Percentiles rank a stretch among this genome's conserved stretches.
Conservation (phyloP, 2,797 vertebrate genomes). For the Denticeps clupeoides region DNA sequence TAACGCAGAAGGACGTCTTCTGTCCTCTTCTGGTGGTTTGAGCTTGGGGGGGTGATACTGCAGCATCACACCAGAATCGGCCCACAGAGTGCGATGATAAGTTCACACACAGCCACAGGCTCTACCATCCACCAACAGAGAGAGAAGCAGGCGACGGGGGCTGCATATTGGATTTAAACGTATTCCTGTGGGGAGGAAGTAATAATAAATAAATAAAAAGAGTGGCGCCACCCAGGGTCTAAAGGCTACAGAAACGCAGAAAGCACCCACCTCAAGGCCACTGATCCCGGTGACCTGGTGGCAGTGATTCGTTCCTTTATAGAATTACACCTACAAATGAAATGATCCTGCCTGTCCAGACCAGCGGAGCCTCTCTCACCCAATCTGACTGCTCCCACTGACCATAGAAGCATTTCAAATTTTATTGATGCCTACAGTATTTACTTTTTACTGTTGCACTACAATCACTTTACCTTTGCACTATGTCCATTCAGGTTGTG, state of each 20-base stretch:
- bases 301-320: constrained; percentile 34
- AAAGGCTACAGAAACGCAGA: too few relatives aligned
- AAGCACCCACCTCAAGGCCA: constrained; percentile 19
- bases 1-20: neutral
- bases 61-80: constrained; percentile 8
- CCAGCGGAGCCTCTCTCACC: neutral
- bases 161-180: constrained; percentile 50
- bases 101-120: constrained; percentile 50
- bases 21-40: too few relatives aligned
- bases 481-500: too few relatives aligned
- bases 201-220: neutral
- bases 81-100: constrained; percentile 50
- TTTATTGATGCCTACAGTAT: too few relatives aligned
- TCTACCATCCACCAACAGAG: constrained; percentile 30
- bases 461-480: too few relatives aligned
- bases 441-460: too few relatives aligned
- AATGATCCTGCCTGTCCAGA: constrained; percentile 24
- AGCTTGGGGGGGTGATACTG: neutral
- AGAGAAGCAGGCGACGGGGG: constrained; percentile 21
- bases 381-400: too few relatives aligned
- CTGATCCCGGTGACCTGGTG: constrained; percentile 34
- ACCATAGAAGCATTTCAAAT: too few relatives aligned
- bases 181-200: constrained; percentile 21
- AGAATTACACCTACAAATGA: constrained; percentile 39
- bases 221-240: too few relatives aligned